These are phyloP conservation scores for Sardina pilchardus DNA, from an alignment of 2,113 vertebrate species.

Conservation along the genomic window DNA sequence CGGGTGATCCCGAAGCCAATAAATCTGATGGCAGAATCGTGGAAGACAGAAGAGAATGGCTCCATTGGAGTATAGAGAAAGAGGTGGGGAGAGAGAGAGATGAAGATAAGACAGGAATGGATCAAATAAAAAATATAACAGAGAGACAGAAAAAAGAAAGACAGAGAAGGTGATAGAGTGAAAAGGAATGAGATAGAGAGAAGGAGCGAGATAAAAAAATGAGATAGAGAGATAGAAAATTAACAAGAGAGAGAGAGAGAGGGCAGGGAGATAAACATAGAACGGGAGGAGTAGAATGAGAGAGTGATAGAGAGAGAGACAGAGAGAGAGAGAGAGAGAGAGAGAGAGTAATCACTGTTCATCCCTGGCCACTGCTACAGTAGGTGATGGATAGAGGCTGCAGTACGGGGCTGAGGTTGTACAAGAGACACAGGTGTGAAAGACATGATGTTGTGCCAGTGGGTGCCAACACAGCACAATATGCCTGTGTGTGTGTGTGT, in stretches of 20 bases:
- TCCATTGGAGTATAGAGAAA: neutral
- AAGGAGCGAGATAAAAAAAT: neutral
- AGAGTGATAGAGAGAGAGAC: neutral
- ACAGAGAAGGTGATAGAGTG: neutral
- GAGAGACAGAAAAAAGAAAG: neutral
- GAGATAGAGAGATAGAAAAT: neutral
- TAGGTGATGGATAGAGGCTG: neutral
- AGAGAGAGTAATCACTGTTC: neutral
- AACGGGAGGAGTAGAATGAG: neutral
- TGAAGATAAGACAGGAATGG: neutral
- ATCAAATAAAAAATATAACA: neutral
- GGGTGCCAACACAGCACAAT: neutral
- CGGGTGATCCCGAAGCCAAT: neutral
- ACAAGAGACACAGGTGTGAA: neutral
- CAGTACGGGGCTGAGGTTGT: neutral
- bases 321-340: neutral
- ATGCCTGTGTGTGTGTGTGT: too few relatives aligned
- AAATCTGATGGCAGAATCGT: neutral
- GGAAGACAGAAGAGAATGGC: conserved; percentile 1
- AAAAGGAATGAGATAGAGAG: neutral
- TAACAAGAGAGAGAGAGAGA: neutral
- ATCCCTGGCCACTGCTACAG: neutral
- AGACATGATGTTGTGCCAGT: neutral
- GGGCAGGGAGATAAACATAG: neutral
- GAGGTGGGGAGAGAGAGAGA: neutral